Evolutionary conservation across 30 jellyfish, hydroid and myxozoan species (phyloP).

Genomic region (Morbakka virulenta): DNA sequence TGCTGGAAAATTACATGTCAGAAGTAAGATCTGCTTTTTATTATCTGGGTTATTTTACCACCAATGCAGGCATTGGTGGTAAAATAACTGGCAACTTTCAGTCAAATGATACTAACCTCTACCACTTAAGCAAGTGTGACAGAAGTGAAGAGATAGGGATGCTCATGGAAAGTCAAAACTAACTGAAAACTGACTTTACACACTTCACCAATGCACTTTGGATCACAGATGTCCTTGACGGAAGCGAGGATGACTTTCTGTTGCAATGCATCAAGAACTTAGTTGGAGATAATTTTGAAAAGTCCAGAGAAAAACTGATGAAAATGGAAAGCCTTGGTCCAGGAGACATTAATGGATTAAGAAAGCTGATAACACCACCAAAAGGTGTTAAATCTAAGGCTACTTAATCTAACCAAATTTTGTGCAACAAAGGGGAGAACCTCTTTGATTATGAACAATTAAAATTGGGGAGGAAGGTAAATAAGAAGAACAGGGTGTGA

Average conservation of each 20-base stretch:
- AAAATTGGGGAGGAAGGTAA: no score
- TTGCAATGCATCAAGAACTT: not conserved
- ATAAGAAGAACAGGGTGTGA: no score
- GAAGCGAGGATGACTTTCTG: conserved; percentile 2
- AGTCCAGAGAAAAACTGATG: not conserved
- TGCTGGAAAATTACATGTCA: conserved; percentile 13
- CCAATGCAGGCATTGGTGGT: conserved; percentile 1
- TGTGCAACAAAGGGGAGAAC: no score
- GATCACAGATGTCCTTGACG: not conserved
- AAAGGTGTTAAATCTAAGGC: no score
- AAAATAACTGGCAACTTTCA: conserved; percentile 9
- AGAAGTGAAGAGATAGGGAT: not conserved
- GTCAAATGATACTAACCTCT: not conserved
- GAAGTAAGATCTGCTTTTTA: not conserved
- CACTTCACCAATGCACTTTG: not conserved
- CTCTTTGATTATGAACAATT: no score
- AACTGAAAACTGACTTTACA: not conserved
- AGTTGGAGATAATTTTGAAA: conserved; percentile 9
- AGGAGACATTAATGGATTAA: no score
- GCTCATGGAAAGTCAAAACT: conserved; percentile 12
- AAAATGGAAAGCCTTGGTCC: no score
- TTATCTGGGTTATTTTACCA: not conserved
- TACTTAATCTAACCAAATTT: no score
- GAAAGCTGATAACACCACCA: no score
- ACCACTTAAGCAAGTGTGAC: not conserved